These are phyloP conservation scores for Puffinus mauretanicus DNA, from an alignment of 2,113 vertebrate genomes.

Conservation along the genomic window DNA sequence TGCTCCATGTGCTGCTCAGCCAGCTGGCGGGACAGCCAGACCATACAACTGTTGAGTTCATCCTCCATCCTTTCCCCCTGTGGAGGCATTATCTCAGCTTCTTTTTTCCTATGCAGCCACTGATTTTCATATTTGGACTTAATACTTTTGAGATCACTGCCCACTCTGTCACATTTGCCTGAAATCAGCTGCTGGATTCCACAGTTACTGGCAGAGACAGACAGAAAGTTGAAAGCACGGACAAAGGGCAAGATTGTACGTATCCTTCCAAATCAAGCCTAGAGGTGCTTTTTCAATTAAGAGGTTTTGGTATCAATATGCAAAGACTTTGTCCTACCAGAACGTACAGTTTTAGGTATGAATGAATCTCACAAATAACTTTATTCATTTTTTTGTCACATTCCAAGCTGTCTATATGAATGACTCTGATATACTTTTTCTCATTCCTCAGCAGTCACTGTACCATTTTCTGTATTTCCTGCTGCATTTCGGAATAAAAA, in stretches of 20 bases:
- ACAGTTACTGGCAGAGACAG: not conserved
- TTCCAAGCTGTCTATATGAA: not conserved
- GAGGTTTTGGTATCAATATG: not conserved
- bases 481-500: not conserved
- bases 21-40: not conserved
- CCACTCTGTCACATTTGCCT: not conserved
- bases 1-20: rapidly evolving
- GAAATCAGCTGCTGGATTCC: not conserved
- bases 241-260: not conserved
- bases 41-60: rapidly evolving
- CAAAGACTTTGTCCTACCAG: not conserved
- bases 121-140: not conserved
- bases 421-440: not conserved
- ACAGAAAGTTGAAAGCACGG: not conserved
- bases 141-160: not conserved
- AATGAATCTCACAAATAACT: not conserved
- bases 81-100: not conserved
- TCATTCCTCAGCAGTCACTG: not conserved
- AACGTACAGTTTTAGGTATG: not conserved
- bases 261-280: not conserved
- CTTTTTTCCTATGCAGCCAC: not conserved
- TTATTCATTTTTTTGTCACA: not conserved
- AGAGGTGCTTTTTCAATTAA: not conserved
- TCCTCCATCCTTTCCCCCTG: not conserved
- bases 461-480: not conserved